A percentile compares a stretch with the other conserved stretches of the same genome.
These are phyloP conservation scores for Chiloscyllium plagiosum DNA, from an alignment of 2,113 vertebrate species.

Conservation along the genomic window DNA sequence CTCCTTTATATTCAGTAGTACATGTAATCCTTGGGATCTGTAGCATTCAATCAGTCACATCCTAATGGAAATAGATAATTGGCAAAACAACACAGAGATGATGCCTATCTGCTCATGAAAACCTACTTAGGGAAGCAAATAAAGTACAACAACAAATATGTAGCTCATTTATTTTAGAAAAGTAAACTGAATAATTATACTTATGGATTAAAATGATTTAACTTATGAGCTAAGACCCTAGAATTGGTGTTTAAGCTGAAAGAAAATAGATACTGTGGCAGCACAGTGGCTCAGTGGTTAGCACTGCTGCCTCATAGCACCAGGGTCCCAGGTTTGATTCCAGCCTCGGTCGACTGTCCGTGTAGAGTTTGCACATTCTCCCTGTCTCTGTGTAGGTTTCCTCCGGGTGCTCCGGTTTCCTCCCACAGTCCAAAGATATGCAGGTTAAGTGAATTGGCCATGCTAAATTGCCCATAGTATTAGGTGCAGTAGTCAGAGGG, in stretches of 20 bases:
- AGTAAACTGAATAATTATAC: conserved; percentile 50
- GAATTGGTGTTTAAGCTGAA: conserved; percentile 39
- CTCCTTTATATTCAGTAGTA: conserved; percentile 47
- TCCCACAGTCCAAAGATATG: too few species aligned
- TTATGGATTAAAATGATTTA: conserved; percentile 51
- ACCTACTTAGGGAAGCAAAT: conserved; percentile 43
- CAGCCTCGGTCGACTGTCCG: too few species aligned
- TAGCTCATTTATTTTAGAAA: conserved; percentile 50
- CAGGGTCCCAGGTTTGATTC: too few species aligned
- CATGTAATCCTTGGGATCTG: conserved; percentile 49
- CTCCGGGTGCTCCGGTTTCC: too few species aligned
- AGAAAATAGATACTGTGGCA: conserved; percentile 36
- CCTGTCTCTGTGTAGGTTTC: too few species aligned
- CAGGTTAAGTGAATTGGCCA: too few species aligned
- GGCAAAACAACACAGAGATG: conserved; percentile 54
- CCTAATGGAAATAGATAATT: conserved; percentile 64
- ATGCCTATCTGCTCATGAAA: conserved; percentile 56
- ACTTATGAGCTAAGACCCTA: conserved; percentile 45
- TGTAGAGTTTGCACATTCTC: too few species aligned
- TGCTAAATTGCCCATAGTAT: too few species aligned
- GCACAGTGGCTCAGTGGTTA: too few species aligned
- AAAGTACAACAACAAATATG: conserved; percentile 46
- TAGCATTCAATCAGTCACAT: conserved; percentile 58
- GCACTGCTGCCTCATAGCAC: too few species aligned
- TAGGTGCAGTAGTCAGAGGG: too few species aligned